Evolutionary conservation across 1,140 invertebrate species (phyloP), one percentile per base, ranked within the genome.

Genomic region (Drosophila lacertosa): DNA sequence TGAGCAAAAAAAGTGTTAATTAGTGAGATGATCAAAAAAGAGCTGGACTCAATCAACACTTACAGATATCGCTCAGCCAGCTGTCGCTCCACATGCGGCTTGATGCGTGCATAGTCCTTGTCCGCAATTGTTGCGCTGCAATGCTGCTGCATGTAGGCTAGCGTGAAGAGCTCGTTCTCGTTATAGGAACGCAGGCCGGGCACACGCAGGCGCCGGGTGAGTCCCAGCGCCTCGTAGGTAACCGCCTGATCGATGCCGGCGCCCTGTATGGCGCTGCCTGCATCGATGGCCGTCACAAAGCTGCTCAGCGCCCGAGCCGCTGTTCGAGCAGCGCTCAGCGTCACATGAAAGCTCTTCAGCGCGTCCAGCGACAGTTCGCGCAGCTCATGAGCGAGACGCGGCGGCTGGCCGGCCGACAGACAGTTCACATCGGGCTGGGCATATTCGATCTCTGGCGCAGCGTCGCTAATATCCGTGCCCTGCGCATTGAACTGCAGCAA

Each of bases 81-180:
- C 58, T 89, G 75, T 4, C 77, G 71, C 60, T 91, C 90, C 24
- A 91, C 84, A 24, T 89, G 89, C 15, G 90, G 86, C 66, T 91
- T 91, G 24, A 91, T 89, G 37, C 79, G 71, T 35, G 86, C 86
- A 64, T 91, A 91, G 55, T 91, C 79, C 77, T 89, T 90, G 50
- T 89, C 89, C 40, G 88, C 90, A 54, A 90, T 89, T 5, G 70
- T 58, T 9, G 86, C 89, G 37, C 89, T 90, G 50, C 90, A 91
- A 39, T 91, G 89, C 51, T 91, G 84, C 37, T 91, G 90, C 90
- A 91, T 90, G 45, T 89, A 90, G 39, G 86, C 67, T 26, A 91
- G 50, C 1, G 89, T 89, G 22, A 90, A 91, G 10, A 91, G 64
- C 62, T 91, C 90, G n/a, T 91, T 90, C 62, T 91, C 86, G 39